These are phyloP conservation scores for Anhinga rufa DNA, from an alignment of 2,113 vertebrate genomes.

Conservation along the genomic window DNA sequence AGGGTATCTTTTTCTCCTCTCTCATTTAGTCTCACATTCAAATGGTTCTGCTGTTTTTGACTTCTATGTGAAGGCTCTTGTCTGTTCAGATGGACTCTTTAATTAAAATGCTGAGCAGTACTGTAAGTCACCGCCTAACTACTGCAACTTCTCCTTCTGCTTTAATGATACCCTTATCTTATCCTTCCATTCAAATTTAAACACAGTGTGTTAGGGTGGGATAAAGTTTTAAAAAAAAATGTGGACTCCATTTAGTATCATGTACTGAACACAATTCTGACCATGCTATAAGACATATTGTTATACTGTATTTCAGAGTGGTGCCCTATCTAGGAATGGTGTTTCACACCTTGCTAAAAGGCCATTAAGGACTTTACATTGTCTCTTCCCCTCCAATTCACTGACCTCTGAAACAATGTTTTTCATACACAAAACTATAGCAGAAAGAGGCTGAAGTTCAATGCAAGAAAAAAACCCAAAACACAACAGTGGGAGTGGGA, in stretches of 20 bases:
- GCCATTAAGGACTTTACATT: background rate
- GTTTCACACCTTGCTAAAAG: background rate
- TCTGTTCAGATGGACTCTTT: background rate
- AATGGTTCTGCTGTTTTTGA: background rate
- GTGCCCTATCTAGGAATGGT: background rate
- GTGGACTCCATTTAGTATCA: background rate
- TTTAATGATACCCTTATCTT: slow-evolving; percentile 3
- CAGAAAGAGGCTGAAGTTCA: background rate
- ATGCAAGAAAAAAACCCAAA: background rate
- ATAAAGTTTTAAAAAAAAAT: background rate
- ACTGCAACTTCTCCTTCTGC: background rate
- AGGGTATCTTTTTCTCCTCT: background rate
- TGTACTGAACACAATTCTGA: background rate
- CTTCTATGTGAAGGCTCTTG: background rate
- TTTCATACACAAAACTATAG: background rate
- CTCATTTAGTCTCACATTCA: background rate
- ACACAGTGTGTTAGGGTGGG: background rate
- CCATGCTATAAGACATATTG: background rate
- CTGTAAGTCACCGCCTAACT: background rate
- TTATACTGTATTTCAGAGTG: background rate
- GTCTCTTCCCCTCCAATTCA: background rate
- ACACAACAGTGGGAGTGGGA: background rate
- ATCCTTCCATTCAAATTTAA: background rate
- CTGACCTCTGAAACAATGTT: background rate
- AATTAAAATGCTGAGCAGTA: background rate